phyloP scores from a whole-genome alignment of 2,113 vertebrate genomes.

The Toxostoma redivivum region DNA sequence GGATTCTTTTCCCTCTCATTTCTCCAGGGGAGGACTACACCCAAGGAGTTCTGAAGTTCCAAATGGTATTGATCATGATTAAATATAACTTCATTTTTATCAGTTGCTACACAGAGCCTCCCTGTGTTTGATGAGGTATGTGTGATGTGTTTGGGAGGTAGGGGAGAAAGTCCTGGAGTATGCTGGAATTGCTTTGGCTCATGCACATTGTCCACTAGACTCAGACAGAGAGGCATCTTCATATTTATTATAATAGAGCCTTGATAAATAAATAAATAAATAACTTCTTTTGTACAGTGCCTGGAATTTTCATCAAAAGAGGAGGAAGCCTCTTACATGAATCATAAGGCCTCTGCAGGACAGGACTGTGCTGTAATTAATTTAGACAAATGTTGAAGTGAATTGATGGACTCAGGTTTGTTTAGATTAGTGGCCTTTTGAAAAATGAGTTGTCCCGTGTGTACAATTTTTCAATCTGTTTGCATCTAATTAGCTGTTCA shows the following conservation, averaged over 20 bases:
- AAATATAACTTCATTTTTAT: background rate
- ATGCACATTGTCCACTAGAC: background rate
- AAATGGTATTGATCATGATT: background rate
- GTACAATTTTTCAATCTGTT: slow-evolving; percentile 48
- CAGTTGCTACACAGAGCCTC: background rate
- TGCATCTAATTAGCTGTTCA: slow-evolving; percentile 57
- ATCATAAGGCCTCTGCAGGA: background rate
- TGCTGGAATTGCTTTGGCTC: background rate
- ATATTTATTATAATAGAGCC: background rate
- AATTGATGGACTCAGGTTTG: slow-evolving; percentile 17
- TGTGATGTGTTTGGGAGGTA: background rate
- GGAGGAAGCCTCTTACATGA: background rate
- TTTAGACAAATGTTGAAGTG: slow-evolving; percentile 33
- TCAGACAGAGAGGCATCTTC: background rate
- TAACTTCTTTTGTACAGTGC: background rate
- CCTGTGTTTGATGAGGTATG: background rate
- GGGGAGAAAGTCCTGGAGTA: background rate
- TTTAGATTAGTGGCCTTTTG: slow-evolving; percentile 50
- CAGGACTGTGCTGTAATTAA: slow-evolving; percentile 2
- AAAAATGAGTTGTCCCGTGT: slow-evolving; percentile 30
- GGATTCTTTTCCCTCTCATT: background rate
- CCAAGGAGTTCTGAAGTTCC: background rate
- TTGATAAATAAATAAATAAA: slow-evolving; percentile 40
- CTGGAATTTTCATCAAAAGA: slow-evolving; percentile 13
- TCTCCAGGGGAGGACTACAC: background rate